phyloP scores from a whole-genome alignment of 2,888 invertebrate genomes.

The Cosmia trapezina region DNA sequence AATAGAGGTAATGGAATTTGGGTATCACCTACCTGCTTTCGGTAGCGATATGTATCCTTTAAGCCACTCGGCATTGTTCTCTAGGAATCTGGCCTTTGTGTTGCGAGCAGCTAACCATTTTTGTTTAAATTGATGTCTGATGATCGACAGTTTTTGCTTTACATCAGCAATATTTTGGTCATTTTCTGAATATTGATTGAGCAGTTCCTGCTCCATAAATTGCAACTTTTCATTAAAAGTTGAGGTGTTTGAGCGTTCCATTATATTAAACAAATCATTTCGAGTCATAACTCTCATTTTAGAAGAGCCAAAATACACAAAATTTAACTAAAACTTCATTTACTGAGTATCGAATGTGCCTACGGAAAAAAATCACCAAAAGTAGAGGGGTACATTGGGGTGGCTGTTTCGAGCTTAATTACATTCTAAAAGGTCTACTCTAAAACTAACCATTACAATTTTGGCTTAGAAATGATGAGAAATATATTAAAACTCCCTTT shows the following conservation, averaged over 20 bases:
- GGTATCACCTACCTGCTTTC: slow-evolving; percentile 7
- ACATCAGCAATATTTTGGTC: slow-evolving; percentile 2
- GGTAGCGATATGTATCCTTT: slow-evolving; percentile 6
- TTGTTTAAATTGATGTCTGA: slow-evolving; percentile 6
- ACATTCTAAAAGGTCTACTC: no score
- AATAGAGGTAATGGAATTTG: not conserved
- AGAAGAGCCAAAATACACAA: not conserved
- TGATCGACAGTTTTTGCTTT: not conserved
- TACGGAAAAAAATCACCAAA: no score
- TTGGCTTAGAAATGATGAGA: no score
- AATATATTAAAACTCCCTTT: not conserved
- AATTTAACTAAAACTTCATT: no score
- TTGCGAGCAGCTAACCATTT: slow-evolving; percentile 14
- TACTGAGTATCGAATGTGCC: no score
- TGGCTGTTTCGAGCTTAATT: no score
- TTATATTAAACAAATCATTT: slow-evolving; percentile 5
- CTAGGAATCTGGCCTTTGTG: slow-evolving; percentile 10
- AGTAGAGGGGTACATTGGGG: no score
- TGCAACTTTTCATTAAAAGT: not conserved
- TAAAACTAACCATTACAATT: no score
- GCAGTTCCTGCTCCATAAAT: slow-evolving; percentile 2
- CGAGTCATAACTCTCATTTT: not conserved
- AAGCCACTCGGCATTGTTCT: slow-evolving; percentile 18
- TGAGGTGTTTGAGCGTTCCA: not conserved
- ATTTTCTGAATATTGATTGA: slow-evolving; percentile 13